Evolutionary conservation across 2,888 invertebrate species (phyloP).

Genomic region (Aromia moschata): DNA sequence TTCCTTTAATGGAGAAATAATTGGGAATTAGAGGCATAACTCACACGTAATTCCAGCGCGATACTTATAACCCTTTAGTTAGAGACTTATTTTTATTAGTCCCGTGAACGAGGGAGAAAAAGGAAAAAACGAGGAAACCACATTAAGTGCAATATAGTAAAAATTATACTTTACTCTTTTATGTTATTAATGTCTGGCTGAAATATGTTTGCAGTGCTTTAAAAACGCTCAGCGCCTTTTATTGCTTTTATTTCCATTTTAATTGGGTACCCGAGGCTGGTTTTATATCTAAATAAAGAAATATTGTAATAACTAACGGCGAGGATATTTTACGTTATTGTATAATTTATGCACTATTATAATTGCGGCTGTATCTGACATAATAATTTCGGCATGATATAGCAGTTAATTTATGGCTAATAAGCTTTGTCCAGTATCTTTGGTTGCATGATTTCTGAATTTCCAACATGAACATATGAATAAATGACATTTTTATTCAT

Average conservation of each 20-base stretch:
- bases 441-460: too few relatives aligned
- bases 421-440: too few relatives aligned
- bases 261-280: background rate
- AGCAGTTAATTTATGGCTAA: too few relatives aligned
- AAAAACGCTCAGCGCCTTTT: background rate
- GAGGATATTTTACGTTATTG: too few relatives aligned
- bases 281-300: constrained; percentile 2
- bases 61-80: constrained; percentile 18
- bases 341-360: too few relatives aligned
- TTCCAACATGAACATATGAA: too few relatives aligned
- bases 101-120: constrained; percentile 10
- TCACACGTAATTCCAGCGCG: constrained; percentile 13
- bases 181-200: background rate
- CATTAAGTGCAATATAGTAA: constrained; percentile 16
- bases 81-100: constrained; percentile 21
- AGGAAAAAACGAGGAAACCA: constrained; percentile 12
- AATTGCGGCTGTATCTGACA: too few relatives aligned
- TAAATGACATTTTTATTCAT: too few relatives aligned
- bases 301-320: background rate
- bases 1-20: constrained; percentile 14
- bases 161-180: constrained; percentile 2
- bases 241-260: background rate
- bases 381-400: too few relatives aligned
- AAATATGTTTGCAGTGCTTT: background rate
- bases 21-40: constrained; percentile 13